These are phyloP conservation scores for Oxystoma pomonae DNA, from an alignment of 2,888 invertebrate species.

Conservation along the genomic window DNA sequence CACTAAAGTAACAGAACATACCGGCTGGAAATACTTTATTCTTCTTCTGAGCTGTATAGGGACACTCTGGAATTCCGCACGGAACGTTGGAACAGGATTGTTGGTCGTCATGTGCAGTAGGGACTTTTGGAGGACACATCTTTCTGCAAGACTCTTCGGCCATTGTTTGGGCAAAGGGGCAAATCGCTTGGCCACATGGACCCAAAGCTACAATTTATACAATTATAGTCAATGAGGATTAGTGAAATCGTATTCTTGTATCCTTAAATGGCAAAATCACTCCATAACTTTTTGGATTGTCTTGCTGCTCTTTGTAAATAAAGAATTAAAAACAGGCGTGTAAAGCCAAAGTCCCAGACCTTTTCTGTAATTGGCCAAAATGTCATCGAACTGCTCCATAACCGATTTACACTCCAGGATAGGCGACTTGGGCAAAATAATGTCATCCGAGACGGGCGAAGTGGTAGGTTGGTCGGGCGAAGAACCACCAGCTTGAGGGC, in stretches of 20 bases:
- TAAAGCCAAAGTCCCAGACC: too few species aligned
- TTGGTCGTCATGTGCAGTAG: neutral
- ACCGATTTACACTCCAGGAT: constrained; percentile 41
- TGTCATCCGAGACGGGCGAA: neutral
- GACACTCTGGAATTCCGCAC: constrained; percentile 30
- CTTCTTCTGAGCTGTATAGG: constrained; percentile 24
- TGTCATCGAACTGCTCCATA: constrained; percentile 43
- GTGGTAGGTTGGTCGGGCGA: neutral
- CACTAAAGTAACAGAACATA: too few species aligned
- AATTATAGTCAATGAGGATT: too few species aligned
- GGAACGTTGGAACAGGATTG: constrained; percentile 25
- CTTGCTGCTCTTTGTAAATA: too few species aligned
- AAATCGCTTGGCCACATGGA: constrained; percentile 42
- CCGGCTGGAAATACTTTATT: constrained; percentile 7
- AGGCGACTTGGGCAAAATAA: constrained; percentile 30
- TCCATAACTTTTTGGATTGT: too few species aligned
- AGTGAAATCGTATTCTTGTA: too few species aligned
- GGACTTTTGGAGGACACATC: constrained; percentile 28
- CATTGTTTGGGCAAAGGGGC: constrained; percentile 40
- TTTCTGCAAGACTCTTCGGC: constrained; percentile 35
- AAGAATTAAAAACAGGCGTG: too few species aligned
- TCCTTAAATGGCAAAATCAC: too few species aligned
- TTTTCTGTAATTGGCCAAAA: constrained; percentile 39
- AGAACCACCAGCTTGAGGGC: constrained; percentile 1
- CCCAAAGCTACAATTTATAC: constrained; percentile 36